Conservation (phyloP, 2,888 invertebrate species). For the Brachyptera risi region DNA sequence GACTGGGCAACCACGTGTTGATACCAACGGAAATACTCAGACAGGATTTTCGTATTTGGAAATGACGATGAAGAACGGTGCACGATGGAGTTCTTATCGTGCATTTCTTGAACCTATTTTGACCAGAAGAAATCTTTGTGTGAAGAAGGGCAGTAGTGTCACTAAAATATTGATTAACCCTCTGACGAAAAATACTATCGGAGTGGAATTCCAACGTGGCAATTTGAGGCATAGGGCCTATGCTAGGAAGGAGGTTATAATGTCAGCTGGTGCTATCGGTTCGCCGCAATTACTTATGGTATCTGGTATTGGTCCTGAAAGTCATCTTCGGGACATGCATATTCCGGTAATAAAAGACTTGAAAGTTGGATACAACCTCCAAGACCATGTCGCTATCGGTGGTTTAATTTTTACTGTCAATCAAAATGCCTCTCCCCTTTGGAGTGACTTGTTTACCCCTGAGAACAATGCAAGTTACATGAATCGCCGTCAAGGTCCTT, state of each 20-base stretch:
- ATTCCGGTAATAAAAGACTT: too few relatives aligned
- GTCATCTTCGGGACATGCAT: too few relatives aligned
- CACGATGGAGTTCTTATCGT: slow-evolving; percentile 53
- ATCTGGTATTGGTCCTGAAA: too few relatives aligned
- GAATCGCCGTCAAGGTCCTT: slow-evolving; percentile 52
- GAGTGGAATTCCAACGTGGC: too few relatives aligned
- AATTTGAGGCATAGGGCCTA: too few relatives aligned
- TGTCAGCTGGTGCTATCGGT: too few relatives aligned
- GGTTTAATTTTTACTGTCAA: slow-evolving; percentile 57
- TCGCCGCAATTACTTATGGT: too few relatives aligned
- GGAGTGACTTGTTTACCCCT: slow-evolving; percentile 40
- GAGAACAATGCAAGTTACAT: slow-evolving; percentile 39
- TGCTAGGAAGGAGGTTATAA: too few relatives aligned
- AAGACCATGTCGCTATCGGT: slow-evolving; percentile 65
- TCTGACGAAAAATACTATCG: too few relatives aligned
- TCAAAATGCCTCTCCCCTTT: slow-evolving; percentile 36
- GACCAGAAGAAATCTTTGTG: slow-evolving; percentile 57
- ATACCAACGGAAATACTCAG: slow-evolving; percentile 44
- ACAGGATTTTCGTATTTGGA: slow-evolving; percentile 55
- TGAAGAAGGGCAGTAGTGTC: slow-evolving; percentile 57
- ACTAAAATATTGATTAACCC: slow-evolving; percentile 57
- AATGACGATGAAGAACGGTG: neutral
- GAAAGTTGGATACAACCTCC: slow-evolving; percentile 63
- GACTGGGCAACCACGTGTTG: slow-evolving; percentile 1
- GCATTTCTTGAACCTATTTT: slow-evolving; percentile 60